Evolutionary conservation across 2,797 vertebrate species (phyloP).

Genomic region (Craterocephalus amniculus): DNA sequence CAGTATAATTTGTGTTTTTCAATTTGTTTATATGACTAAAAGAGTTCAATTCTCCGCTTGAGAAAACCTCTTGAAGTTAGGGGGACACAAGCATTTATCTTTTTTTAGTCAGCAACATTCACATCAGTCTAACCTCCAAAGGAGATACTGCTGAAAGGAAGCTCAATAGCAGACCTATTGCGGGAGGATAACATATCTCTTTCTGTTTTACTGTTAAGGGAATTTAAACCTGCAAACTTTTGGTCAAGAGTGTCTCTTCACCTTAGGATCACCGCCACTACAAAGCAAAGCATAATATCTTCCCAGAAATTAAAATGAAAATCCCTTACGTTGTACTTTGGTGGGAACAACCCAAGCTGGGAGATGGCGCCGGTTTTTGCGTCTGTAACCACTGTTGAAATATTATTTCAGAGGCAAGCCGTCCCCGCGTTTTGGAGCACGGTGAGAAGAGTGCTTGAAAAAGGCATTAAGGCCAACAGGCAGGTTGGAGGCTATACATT

Average conservation of each 20-base stretch:
- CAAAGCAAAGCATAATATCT: slow-evolving; percentile 70
- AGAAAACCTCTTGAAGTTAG: slow-evolving; percentile 22
- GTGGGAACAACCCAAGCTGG: slow-evolving; percentile 80
- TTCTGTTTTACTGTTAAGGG: slow-evolving; percentile 22
- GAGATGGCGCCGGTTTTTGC: slow-evolving; percentile 75
- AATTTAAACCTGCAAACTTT: slow-evolving; percentile 53
- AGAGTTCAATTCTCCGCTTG: slow-evolving; percentile 25
- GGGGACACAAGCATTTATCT: slow-evolving; percentile 32
- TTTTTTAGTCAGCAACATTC: slow-evolving; percentile 36
- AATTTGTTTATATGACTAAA: slow-evolving; percentile 56
- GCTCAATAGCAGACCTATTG: slow-evolving; percentile 11
- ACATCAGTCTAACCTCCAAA: slow-evolving; percentile 46
- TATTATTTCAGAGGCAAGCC: slow-evolving; percentile 81
- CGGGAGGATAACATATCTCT: not conserved
- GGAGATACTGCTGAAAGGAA: no score
- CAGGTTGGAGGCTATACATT: slow-evolving; percentile 77
- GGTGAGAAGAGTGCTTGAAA: slow-evolving; percentile 55
- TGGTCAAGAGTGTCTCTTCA: slow-evolving; percentile 48
- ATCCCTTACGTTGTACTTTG: slow-evolving; percentile 77
- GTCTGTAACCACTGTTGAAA: slow-evolving; percentile 82
- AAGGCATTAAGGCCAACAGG: slow-evolving; percentile 64
- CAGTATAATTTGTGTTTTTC: slow-evolving; percentile 50
- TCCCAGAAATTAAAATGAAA: slow-evolving; percentile 76
- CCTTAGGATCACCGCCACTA: slow-evolving; percentile 53
- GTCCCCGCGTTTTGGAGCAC: slow-evolving; percentile 69